Evolutionary conservation across 2,888 invertebrate species (phyloP).

Genomic region (Calliphora vomitoria): DNA sequence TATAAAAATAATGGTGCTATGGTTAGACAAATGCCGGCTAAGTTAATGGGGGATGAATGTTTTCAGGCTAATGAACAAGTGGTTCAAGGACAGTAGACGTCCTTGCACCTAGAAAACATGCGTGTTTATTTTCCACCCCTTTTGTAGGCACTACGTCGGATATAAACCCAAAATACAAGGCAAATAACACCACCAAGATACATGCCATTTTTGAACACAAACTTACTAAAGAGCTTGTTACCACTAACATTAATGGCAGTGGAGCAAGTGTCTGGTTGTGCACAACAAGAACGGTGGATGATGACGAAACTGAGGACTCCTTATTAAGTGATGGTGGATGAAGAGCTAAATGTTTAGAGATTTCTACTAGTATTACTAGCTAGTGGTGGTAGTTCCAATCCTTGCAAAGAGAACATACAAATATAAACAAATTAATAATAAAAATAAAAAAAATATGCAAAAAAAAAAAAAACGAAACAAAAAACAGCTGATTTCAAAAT

Average conservation of each 20-base stretch:
- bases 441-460: slow-evolving; percentile 30
- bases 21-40: slow-evolving; percentile 53
- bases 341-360: slow-evolving; percentile 63
- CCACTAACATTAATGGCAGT: slow-evolving; percentile 35
- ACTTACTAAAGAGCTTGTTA: slow-evolving; percentile 48
- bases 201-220: slow-evolving; percentile 48
- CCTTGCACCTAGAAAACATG: slow-evolving; percentile 74
- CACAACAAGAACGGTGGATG: slow-evolving; percentile 58
- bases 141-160: slow-evolving; percentile 65
- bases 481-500: slow-evolving; percentile 52
- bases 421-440: slow-evolving; percentile 14
- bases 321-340: slow-evolving; percentile 62
- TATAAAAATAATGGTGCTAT: slow-evolving; percentile 3
- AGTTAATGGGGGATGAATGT: slow-evolving; percentile 58
- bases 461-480: no score
- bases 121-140: slow-evolving; percentile 70
- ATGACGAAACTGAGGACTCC: slow-evolving; percentile 52
- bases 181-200: slow-evolving; percentile 53
- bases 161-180: slow-evolving; percentile 32
- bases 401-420: slow-evolving; percentile 22
- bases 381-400: slow-evolving; percentile 60
- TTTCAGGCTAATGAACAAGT: slow-evolving; percentile 53
- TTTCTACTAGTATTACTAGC: slow-evolving; percentile 26
- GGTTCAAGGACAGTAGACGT: slow-evolving; percentile 71
- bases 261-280: slow-evolving; percentile 64